phyloP scores from a whole-genome alignment of 2,797 vertebrate genomes.

The Octomys mimax region DNA sequence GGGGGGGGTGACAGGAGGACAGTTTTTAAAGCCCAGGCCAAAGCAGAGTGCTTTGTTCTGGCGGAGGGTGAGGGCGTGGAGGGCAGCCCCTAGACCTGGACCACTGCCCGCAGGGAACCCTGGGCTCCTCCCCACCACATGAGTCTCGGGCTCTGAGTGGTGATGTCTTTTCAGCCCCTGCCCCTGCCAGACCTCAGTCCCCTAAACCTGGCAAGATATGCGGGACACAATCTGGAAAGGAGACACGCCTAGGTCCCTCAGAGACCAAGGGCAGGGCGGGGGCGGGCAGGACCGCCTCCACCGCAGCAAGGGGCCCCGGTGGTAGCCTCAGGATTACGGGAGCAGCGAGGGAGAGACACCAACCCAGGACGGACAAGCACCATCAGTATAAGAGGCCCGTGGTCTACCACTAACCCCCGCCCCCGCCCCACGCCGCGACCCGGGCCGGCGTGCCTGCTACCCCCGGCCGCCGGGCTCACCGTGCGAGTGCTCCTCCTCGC shows the following conservation, averaged over 20 bases:
- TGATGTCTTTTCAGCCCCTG: slow-evolving; percentile 48
- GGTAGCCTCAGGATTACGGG: not conserved
- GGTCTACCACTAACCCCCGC: slow-evolving; percentile 5
- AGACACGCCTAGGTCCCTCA: not conserved
- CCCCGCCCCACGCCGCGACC: not conserved
- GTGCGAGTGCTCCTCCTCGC: slow-evolving; percentile 95
- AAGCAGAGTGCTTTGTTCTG: slow-evolving; percentile 79
- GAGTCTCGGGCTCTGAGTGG: slow-evolving; percentile 52
- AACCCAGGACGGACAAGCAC: not conserved
- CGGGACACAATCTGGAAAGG: not conserved
- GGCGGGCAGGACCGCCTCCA: slow-evolving; percentile 32
- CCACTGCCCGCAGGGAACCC: slow-evolving; percentile 56
- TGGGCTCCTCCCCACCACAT: slow-evolving; percentile 70
- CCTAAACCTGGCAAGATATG: slow-evolving; percentile 62
- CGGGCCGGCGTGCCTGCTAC: slow-evolving; percentile 26
- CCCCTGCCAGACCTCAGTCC: slow-evolving; percentile 25
- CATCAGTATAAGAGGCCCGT: not conserved
- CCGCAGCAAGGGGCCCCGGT: slow-evolving; percentile 52
- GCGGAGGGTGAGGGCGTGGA: not conserved
- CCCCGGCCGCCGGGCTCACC: slow-evolving; percentile 88
- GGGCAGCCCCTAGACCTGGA: slow-evolving; percentile 67
- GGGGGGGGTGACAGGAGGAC: not conserved
- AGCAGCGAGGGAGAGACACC: slow-evolving; percentile 7
- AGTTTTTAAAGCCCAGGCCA: slow-evolving; percentile 66
- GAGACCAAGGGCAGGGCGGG: slow-evolving; percentile 13